Base-by-base conservation (phyloP, 1,140 invertebrate species). In the Drosophila paulistorum region DNA sequence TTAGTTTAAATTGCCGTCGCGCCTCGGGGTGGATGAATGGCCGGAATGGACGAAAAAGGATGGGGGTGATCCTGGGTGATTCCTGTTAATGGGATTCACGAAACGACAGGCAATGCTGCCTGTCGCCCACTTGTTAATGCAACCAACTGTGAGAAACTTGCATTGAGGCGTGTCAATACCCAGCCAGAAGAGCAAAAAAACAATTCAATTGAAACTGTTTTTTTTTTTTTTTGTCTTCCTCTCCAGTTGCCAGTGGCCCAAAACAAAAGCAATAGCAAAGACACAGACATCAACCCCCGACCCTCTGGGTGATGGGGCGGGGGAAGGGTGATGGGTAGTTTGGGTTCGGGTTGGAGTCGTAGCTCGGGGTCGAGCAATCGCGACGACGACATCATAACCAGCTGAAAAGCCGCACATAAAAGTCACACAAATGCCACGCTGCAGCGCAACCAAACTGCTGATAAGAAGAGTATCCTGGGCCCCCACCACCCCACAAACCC, bases 1-100 rank as follows among this genome's bases (percentile, higher is more conserved):
- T 91, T 91, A 90, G 90, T 84, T 91, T 91, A 91, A 91, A 91
- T 84, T 86, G 77, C 74, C 74, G 82, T 74, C 71, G 42, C 69
- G 77, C 74, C 64, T 69, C 59, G 63, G 71, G 79, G 79, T 68
- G 58, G 68, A 23, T 51, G n/a, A n/a, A 51, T 35, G 58, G 13
- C 51, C 57, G 55, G 57, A 69, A 65, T 77, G 70, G 74, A n/a
- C 41, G 65, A 33, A n/a, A 10, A 10, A 37, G 41, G 48, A 39
- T 13, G 4, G 37, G 11, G 11, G 55, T 41, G 55, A 68, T 42
- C 65, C 76, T 72, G 71, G 71, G 30, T 30, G 30, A 30, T 79
- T 66, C 57, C 54, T 54, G 42, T 59, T 90, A 91, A 91, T 91
- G 84, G 90, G 86, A 91, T 91, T 90, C 81, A n/a, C n/a, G n/a